Conservation (phyloP, 2,888 invertebrate genomes). For the Hartigia nigra region DNA sequence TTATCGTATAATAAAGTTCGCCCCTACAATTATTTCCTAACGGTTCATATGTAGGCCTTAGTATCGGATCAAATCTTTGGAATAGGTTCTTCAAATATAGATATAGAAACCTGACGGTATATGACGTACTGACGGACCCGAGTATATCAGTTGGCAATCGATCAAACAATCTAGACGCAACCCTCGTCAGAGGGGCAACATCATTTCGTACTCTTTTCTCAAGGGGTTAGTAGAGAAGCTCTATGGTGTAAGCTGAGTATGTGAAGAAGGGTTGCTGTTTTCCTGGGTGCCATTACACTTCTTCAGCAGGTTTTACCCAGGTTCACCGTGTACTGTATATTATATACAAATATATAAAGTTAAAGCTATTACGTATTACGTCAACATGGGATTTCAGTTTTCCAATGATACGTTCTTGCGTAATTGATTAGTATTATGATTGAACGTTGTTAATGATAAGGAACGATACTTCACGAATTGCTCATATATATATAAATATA, state of each 20-base stretch:
- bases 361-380: no score
- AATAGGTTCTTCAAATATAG: no score
- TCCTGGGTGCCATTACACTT: no score
- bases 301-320: no score
- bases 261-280: no score
- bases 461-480: background rate
- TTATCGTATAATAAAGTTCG: no score
- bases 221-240: background rate
- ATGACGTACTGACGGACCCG: background rate
- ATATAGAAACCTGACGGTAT: background rate
- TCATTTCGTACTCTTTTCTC: background rate
- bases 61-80: no score
- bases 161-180: conserved; percentile 35
- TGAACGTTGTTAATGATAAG: conserved; percentile 23
- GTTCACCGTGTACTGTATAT: no score
- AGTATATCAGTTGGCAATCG: conserved; percentile 35
- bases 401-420: conserved; percentile 13
- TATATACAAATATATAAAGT: no score
- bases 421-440: conserved; percentile 28
- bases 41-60: background rate
- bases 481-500: no score
- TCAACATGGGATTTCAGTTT: no score
- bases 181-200: conserved; percentile 22
- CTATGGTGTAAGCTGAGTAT: background rate
- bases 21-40: no score